A percentile compares a stretch with the other conserved stretches of the same genome.
Conservation (phyloP, 30 jellyfish, hydroid and myxozoan species). For the Aurelia sp. region DNA sequence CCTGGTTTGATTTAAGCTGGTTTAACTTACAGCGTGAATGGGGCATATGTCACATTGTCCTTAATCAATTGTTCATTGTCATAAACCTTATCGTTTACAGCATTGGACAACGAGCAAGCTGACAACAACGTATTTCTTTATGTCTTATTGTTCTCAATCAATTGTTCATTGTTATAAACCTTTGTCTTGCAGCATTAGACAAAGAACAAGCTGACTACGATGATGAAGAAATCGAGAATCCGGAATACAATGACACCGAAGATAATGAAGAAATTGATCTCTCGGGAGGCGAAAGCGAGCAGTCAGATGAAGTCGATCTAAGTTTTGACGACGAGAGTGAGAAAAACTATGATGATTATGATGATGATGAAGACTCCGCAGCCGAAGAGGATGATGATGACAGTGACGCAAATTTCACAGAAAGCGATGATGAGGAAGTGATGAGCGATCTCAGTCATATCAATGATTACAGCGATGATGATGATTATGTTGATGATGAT, state of each 20-base stretch:
- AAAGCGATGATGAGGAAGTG: slow-evolving; percentile 71
- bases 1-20: too few species aligned
- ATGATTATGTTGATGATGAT: slow-evolving; percentile 38
- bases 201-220: slow-evolving; percentile 65
- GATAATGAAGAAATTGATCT: slow-evolving; percentile 51
- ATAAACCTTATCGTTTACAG: too few species aligned
- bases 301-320: slow-evolving; percentile 44
- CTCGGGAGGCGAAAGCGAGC: slow-evolving; percentile 38
- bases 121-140: too few species aligned
- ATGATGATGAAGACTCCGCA: slow-evolving; percentile 72
- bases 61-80: too few species aligned
- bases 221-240: slow-evolving; percentile 53
- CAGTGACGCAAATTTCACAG: slow-evolving; percentile 51
- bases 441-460: slow-evolving; percentile 50
- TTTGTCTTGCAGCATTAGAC: slow-evolving; percentile 6
- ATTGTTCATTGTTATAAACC: too few species aligned
- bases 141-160: too few species aligned
- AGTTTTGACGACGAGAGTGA: slow-evolving; percentile 51
- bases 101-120: too few species aligned
- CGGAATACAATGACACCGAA: slow-evolving; percentile 29
- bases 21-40: too few species aligned
- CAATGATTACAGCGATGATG: slow-evolving; percentile 61
- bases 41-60: too few species aligned
- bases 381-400: slow-evolving; percentile 72
- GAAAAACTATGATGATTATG: slow-evolving; percentile 56